Base-by-base conservation (phyloP, 2,113 vertebrate genomes). In the Python bivittatus region DNA sequence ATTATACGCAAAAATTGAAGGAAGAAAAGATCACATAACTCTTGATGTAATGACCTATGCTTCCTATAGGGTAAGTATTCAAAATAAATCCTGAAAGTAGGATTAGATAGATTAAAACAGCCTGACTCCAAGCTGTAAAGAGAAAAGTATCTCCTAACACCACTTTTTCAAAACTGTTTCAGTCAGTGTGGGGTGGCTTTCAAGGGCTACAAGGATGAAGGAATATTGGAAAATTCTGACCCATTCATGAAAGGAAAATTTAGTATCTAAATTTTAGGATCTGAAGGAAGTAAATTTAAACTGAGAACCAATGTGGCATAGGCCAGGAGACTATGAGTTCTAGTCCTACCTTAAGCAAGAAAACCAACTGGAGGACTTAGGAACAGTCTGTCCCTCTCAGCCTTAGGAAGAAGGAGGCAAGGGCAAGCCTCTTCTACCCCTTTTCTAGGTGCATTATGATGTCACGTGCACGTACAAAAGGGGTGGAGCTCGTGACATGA, bases 21-120 rank as follows among this genome's bases (percentile, higher is more conserved):
- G 99, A 92, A 98, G 96, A 90, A 98, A 98, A 95, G 98, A 99
- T 0, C 98, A 98, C 7, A 96, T 99, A 52, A 84, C 97, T 56
- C 96, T 99, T 90, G 99, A 99, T 94, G 98, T 97, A 0, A 98
- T 99, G 92, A 98, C 98, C 27, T 99, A 98, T 94, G 98, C 98
- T 91, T 98, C 99, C 61, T 99, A 99, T 95, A 99, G 98, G 98
- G 99, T 99, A 97, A 94, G 61, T 83, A 0, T 0, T 89, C 0
- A 0, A 91, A 89, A 90, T 29, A 0, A 3, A 94, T 93, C 33
- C 29, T 52, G 53, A 29, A 88, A n/a, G 54, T 1, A 89, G 22
- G 25, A 42, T 12, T 13, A 38, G 7, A 88, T 9, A 27, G 44
- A n/a, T 54, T n/a, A 42, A n/a, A 58, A 17, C 8, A 8, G 61